Evolutionary conservation across 2,797 vertebrate genomes (phyloP), one percentile per base, ranked within the genome.

Genomic region (Lacerta bilineata): DNA sequence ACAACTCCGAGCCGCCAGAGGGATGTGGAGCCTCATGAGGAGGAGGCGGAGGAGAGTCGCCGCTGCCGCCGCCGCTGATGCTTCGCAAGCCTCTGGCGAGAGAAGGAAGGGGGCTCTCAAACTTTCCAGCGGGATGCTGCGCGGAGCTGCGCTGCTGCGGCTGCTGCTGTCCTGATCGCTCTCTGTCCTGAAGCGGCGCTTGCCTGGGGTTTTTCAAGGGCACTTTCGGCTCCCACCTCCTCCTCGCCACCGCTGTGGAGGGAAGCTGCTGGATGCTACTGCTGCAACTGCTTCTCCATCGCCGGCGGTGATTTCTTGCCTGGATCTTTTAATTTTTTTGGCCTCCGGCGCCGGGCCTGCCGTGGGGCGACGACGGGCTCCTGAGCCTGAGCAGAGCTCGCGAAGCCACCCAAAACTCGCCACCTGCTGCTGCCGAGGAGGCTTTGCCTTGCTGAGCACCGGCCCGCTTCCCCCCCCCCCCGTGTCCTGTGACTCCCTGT

Each of bases 321-420:
- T 55, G 85, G 81, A 20, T 79, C 36, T 33, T 27, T 15, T 55
- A 50, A 15, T 50, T 1, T 9, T 27, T 27, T 75, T 78, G 9
- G 85, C 88, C 43, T 59, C 68, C 17, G 66, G 5, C 76, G 11
- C 59, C 75, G 1, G 69, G n/a, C 61, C 61, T 41, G 80, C 59
- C 23, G 39, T 6, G 20, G 27, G 46, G 39, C 87, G 3, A 92
- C 89, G 93, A 95, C 93, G 95, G 94, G 91, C 88, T 91, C 88
- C 91, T 96, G 93, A 92, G 92, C 91, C 46, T 59, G 25, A 41
- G 87, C 25, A 13, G 36, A 6, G 66, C 9, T 29, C 85, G 46
- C 20, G 50, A 15, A 55, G 46, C 17, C 50, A 50, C 46, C 5
- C 61, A 1, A 1, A 17, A 33, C 29, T 59, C 61, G 15, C 71